Evolutionary conservation across 1,140 invertebrate species (phyloP).

Genomic region (Papilio machaon): DNA sequence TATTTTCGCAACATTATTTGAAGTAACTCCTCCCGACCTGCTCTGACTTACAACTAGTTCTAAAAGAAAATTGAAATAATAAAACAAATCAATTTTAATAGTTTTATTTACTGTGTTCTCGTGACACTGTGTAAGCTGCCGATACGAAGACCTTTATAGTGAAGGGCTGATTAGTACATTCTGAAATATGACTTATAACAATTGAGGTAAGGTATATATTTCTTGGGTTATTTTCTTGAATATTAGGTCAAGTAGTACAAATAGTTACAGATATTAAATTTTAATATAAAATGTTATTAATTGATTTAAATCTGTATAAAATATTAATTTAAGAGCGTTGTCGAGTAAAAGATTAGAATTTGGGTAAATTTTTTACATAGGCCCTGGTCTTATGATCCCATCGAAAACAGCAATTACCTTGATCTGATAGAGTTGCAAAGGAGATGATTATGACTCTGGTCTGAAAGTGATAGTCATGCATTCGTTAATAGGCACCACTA

Average conservation of each 20-base stretch:
- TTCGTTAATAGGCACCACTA: too few species aligned
- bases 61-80: constrained; percentile 7
- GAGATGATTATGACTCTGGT: too few species aligned
- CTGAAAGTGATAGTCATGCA: too few species aligned
- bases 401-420: too few species aligned
- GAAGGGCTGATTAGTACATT: not conserved
- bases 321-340: not conserved
- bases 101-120: constrained; percentile 3
- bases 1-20: not conserved
- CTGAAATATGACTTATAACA: not conserved
- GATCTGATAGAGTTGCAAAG: too few species aligned
- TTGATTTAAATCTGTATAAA: not conserved
- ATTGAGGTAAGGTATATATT: not conserved
- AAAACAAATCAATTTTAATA: constrained; percentile 14
- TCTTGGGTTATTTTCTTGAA: not conserved
- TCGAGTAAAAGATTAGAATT: too few species aligned
- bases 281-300: not conserved
- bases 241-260: constrained; percentile 20
- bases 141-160: constrained; percentile 25
- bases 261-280: constrained; percentile 9
- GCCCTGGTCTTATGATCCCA: too few species aligned
- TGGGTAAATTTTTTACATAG: too few species aligned
- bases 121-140: not conserved
- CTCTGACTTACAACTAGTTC: not conserved
- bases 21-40: not conserved